These are phyloP conservation scores for Cistogaster globosa DNA, from an alignment of 2,888 invertebrate species.

Conservation along the genomic window DNA sequence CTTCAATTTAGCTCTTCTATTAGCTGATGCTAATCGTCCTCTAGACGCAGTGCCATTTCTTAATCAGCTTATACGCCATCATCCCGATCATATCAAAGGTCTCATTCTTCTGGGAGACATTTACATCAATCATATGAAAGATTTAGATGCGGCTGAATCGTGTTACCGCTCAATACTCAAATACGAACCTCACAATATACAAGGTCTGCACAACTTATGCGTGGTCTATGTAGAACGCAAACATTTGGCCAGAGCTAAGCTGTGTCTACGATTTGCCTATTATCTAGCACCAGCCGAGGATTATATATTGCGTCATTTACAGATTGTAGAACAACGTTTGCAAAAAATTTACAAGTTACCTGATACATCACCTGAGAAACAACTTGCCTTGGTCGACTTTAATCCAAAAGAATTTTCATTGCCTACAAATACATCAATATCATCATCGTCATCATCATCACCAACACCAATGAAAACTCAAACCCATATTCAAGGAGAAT, in stretches of 20 bases:
- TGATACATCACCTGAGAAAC: constrained; percentile 79
- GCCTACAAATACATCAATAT: constrained; percentile 56
- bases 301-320: constrained; percentile 94
- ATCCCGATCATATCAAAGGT: constrained; percentile 97
- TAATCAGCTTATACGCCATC: constrained; percentile 93
- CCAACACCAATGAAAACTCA: constrained; percentile 34
- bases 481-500: constrained; percentile 30
- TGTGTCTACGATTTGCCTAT: constrained; percentile 92
- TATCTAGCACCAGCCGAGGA: constrained; percentile 94
- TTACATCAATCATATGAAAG: constrained; percentile 97
- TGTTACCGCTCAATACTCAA: constrained; percentile 95
- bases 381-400: constrained; percentile 80
- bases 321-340: constrained; percentile 87
- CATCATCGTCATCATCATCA: constrained; percentile 32
- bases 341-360: constrained; percentile 80
- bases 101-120: constrained; percentile 96
- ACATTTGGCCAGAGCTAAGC: constrained; percentile 91
- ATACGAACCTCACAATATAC: constrained; percentile 94
- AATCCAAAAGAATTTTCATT: constrained; percentile 81
- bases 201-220: constrained; percentile 97
- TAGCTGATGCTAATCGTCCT: constrained; percentile 94
- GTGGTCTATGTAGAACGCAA: constrained; percentile 97
- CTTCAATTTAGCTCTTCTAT: constrained; percentile 94
- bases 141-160: constrained; percentile 96
- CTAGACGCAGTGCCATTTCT: constrained; percentile 96